These are phyloP conservation scores for Gadus chalcogrammus DNA, from an alignment of 2,113 vertebrate genomes.

Conservation along the genomic window DNA sequence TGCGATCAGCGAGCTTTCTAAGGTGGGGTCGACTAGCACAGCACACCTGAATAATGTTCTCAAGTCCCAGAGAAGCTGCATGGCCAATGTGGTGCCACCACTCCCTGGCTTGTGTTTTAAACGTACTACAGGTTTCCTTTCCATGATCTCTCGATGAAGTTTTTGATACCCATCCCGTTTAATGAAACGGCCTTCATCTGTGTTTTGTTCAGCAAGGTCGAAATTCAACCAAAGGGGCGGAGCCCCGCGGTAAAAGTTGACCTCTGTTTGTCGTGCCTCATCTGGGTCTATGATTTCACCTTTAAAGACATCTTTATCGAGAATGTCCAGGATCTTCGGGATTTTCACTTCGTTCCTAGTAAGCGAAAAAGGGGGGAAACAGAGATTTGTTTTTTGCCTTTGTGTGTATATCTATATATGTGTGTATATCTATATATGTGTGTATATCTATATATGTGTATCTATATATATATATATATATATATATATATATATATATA, in stretches of 20 bases:
- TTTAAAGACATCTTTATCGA: conserved; percentile 17
- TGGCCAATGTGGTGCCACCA: conserved; percentile 54
- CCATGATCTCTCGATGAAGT: background rate
- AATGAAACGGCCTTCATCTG: conserved; percentile 15
- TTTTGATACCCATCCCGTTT: conserved; percentile 19
- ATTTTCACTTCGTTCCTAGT: too few relatives aligned
- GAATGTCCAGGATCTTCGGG: conserved; percentile 15
- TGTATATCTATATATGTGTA: background rate
- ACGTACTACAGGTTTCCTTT: background rate
- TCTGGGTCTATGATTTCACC: background rate
- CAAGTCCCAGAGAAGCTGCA: conserved; percentile 52
- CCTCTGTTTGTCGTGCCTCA: background rate
- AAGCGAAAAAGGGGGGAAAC: too few relatives aligned
- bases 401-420: background rate
- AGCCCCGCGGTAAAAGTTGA: conserved; percentile 48
- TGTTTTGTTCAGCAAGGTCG: conserved; percentile 23
- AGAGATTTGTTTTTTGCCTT: too few relatives aligned
- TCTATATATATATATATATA: too few relatives aligned
- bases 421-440: background rate
- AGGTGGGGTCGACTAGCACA: conserved; percentile 20
- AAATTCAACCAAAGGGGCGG: conserved; percentile 54
- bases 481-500: too few relatives aligned
- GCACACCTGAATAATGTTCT: conserved; percentile 43
- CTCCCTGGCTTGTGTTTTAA: conserved; percentile 39
- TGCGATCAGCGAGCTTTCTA: conserved; percentile 10